These are phyloP conservation scores for Epinotia ramella DNA, from an alignment of 2,888 invertebrate genomes.

Conservation along the genomic window DNA sequence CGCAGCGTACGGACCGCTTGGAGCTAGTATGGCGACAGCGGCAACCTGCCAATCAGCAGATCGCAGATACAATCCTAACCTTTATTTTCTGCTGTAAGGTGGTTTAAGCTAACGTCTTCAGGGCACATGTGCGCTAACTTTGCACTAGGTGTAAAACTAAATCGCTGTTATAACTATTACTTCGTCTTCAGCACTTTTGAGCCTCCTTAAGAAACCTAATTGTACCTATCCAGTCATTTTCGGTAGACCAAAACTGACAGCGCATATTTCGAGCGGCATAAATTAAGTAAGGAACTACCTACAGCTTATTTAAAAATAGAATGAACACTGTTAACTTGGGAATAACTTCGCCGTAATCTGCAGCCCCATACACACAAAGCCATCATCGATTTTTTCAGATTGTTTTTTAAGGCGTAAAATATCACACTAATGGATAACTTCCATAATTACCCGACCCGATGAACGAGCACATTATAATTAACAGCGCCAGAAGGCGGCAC, in stretches of 20 bases:
- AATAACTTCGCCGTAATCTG: background rate
- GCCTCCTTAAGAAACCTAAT: no score
- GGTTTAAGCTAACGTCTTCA: no score
- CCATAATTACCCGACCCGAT: constrained; percentile 44
- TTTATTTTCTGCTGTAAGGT: no score
- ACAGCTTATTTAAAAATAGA: background rate
- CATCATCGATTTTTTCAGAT: background rate
- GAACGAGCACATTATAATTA: constrained; percentile 40
- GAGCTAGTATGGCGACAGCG: constrained; percentile 89
- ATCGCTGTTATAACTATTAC: no score
- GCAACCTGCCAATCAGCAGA: constrained; percentile 61
- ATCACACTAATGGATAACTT: constrained; percentile 21
- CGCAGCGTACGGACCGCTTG: constrained; percentile 23
- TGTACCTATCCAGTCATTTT: no score
- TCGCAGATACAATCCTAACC: no score
- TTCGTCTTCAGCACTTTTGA: no score
- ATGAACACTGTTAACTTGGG: no score
- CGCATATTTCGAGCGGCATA: no score
- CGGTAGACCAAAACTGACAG: no score
- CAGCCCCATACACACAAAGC: constrained; percentile 10
- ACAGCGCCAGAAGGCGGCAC: constrained; percentile 30
- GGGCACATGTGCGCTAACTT: no score
- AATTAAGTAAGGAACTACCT: background rate
- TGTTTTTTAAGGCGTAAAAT: constrained; percentile 10
- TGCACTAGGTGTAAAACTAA: no score